Conservation (phyloP, 2,113 vertebrate genomes). For the Physeter macrocephalus region DNA sequence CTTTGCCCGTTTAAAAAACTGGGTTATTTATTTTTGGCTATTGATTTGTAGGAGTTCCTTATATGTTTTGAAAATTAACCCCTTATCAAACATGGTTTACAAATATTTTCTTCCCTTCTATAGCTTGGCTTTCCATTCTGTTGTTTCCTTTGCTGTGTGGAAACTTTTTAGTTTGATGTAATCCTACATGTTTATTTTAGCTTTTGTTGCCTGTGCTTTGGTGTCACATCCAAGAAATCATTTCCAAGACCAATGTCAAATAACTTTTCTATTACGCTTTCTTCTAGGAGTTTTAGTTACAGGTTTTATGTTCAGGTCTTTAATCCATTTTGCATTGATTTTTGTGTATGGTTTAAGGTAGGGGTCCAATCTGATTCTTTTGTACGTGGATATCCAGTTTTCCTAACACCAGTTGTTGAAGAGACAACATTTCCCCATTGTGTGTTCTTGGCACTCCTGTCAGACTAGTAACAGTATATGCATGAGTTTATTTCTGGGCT, state of each 20-base stretch:
- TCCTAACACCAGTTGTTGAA: not conserved
- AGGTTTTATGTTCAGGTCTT: not conserved
- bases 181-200: not conserved
- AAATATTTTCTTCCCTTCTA: not conserved
- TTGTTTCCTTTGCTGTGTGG: not conserved
- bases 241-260: not conserved
- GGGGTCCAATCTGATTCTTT: not conserved
- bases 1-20: not conserved
- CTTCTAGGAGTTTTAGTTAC: not conserved
- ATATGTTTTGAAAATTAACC: not conserved
- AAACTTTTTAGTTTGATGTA: not conserved
- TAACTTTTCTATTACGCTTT: not conserved
- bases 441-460: not conserved
- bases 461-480: not conserved
- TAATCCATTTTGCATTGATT: not conserved
- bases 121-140: not conserved
- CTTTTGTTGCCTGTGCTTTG: too few relatives aligned
- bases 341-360: not conserved
- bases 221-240: not conserved
- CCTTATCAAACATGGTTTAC: not conserved
- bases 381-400: not conserved
- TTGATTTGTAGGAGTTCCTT: not conserved
- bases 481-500: not conserved
- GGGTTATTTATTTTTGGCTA: not conserved
- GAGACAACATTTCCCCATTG: not conserved